A percentile compares a stretch with the other conserved stretches of the same genome.
phyloP scores from a whole-genome alignment of 2,113 vertebrate genomes.

The Centrocercus urophasianus region DNA sequence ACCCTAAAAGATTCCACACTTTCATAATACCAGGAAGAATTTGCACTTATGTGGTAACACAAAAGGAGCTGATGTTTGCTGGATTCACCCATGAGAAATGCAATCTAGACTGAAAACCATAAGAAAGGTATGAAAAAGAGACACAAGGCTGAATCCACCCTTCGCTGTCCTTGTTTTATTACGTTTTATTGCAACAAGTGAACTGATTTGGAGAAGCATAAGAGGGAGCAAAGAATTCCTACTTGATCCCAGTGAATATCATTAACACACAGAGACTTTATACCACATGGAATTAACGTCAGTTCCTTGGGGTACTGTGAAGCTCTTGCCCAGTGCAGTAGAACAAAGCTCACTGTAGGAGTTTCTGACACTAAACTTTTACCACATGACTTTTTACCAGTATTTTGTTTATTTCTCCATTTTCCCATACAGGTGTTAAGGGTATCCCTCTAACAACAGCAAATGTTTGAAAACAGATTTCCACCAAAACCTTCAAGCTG shows the following conservation, averaged over 20 bases:
- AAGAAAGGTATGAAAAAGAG: neutral
- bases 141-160: neutral
- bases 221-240: neutral
- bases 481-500: neutral
- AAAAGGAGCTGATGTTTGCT: neutral
- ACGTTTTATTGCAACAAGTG: neutral
- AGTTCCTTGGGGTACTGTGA: neutral
- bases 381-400: neutral
- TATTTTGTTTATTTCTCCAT: neutral
- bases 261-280: neutral
- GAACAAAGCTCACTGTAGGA: neutral
- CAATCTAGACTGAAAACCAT: neutral
- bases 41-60: neutral
- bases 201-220: neutral
- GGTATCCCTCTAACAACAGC: neutral
- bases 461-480: neutral
- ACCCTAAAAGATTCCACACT: neutral
- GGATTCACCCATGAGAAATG: neutral
- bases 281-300: neutral
- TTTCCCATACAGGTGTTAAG: neutral
- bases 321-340: neutral
- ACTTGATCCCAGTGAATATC: neutral
- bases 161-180: neutral
- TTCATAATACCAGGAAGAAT: neutral
- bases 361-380: neutral